Evolutionary conservation across 2,888 invertebrate species (phyloP).

Genomic region (Lampropteryx suffumata): DNA sequence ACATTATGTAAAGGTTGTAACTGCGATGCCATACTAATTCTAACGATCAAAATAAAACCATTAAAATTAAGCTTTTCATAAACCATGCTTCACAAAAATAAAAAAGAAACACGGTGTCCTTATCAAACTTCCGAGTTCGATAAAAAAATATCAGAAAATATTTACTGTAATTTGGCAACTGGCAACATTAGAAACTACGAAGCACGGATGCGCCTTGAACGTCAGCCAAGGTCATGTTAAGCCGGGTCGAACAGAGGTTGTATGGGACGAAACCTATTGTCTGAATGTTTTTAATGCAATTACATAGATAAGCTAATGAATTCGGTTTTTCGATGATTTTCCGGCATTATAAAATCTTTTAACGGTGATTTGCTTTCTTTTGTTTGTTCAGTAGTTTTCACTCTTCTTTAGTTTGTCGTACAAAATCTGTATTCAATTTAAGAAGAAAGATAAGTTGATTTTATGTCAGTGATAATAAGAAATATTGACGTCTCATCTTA

Average conservation of each 20-base stretch:
- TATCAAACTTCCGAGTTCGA: slow-evolving; percentile 8
- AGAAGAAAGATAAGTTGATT: too few relatives aligned
- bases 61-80: too few relatives aligned
- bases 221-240: slow-evolving; percentile 58
- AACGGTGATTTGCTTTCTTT: neutral
- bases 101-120: neutral
- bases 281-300: slow-evolving; percentile 56
- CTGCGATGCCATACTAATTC: too few relatives aligned
- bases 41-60: too few relatives aligned
- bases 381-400: neutral
- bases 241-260: slow-evolving; percentile 65
- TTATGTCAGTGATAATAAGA: too few relatives aligned
- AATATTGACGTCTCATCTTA: too few relatives aligned
- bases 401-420: too few relatives aligned
- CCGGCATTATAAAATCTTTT: slow-evolving; percentile 51
- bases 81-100: neutral
- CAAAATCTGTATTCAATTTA: too few relatives aligned
- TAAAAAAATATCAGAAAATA: neutral
- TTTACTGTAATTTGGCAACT: slow-evolving; percentile 11
- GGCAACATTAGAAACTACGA: slow-evolving; percentile 4
- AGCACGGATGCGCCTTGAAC: slow-evolving; percentile 73
- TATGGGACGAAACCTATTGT: slow-evolving; percentile 62
- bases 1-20: too few relatives aligned
- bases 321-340: slow-evolving; percentile 52
- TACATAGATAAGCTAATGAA: slow-evolving; percentile 63